Base-by-base conservation (phyloP, 2,888 invertebrate genomes). In the Oasisia sp. region DNA sequence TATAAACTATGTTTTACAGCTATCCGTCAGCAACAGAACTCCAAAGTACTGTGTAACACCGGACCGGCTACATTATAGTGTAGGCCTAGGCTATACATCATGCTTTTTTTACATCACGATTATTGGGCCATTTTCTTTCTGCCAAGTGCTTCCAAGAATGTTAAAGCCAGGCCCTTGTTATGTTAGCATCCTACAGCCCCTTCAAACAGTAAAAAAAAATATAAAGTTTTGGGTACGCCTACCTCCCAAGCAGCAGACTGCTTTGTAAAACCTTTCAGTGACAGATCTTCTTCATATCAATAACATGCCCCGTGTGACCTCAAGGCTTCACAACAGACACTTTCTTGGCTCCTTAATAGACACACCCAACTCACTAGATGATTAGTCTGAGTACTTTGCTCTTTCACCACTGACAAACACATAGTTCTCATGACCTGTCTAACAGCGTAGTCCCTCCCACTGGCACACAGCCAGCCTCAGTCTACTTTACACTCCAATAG, bases 311-410 rank as follows among this genome's bases (percentile, higher is more conserved):
- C 27, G 27, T 74, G n/a, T n/a, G n/a, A 19, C 74, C 74, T 74
- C 74, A 74, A 74, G 74, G 27, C 19, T 74, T 74, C 74, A 27
- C 27, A 74, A 74, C 74, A 7, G 74, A 14, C 27, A 74, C 74
- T 74, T 74, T 74, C 74, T 74, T 74, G 74, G 74, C 74, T 74
- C 74, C 74, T 7, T 74, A 74, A 74, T n/a, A 74, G 74, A 74
- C 74, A 74, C 74, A 74, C 74, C 74, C 74, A 74, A 74, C 74
- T 19, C 27, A 27, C 74, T 50, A 74, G 27, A 74, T 74, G 74
- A 74, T 74, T 74, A 74, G 74, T 74, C 74, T 74, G 74, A 74
- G 74, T 74, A 74, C 74, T 74, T 74, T 74, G 74, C 74, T 74
- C 74, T 74, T 74, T 74, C 74, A 27, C 74, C 27, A 27, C 74